A percentile compares a stretch with the other conserved stretches of the same genome.
These are phyloP conservation scores for Philopotamus ludificatus DNA, from an alignment of 1,140 invertebrate genomes.

Conservation along the genomic window DNA sequence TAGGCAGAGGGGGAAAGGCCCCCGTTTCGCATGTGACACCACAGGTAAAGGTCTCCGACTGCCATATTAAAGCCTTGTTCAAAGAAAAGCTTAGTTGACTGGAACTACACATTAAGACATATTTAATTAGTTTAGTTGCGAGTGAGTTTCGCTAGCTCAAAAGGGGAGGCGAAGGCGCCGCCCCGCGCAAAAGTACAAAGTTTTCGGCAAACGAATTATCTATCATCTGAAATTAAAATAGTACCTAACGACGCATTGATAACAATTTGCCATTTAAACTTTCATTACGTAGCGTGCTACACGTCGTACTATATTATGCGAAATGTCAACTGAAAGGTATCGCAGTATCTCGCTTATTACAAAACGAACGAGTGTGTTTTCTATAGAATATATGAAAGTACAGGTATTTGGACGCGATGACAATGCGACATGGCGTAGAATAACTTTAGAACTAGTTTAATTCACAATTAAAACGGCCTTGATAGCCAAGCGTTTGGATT, in stretches of 20 bases:
- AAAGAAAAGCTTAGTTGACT: conserved; percentile 27
- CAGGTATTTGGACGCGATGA: too few species aligned
- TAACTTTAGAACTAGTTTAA: too few species aligned
- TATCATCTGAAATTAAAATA: conserved; percentile 18
- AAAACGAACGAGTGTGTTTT: too few species aligned
- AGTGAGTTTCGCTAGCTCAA: conserved; percentile 15
- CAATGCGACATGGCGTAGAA: too few species aligned
- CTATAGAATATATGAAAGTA: too few species aligned
- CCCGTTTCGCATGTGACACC: not conserved
- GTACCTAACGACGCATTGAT: conserved; percentile 22
- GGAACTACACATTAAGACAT: conserved; percentile 26
- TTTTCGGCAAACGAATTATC: conserved; percentile 12
- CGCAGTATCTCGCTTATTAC: too few species aligned
- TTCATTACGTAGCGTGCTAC: conserved; percentile 13
- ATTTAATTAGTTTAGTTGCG: conserved; percentile 25
- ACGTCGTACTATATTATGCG: too few species aligned
- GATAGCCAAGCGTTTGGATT: too few species aligned
- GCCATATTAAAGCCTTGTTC: conserved; percentile 18
- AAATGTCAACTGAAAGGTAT: too few species aligned
- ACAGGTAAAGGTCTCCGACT: not conserved
- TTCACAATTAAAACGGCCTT: too few species aligned
- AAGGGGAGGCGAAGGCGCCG: too few species aligned
- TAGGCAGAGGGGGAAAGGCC: not conserved
- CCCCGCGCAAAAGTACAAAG: not conserved
- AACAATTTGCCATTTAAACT: conserved; percentile 22